A percentile compares a stretch with the other conserved stretches of the same genome.
phyloP scores from a whole-genome alignment of 2,888 invertebrate genomes.

The Pollenia labialis region DNA sequence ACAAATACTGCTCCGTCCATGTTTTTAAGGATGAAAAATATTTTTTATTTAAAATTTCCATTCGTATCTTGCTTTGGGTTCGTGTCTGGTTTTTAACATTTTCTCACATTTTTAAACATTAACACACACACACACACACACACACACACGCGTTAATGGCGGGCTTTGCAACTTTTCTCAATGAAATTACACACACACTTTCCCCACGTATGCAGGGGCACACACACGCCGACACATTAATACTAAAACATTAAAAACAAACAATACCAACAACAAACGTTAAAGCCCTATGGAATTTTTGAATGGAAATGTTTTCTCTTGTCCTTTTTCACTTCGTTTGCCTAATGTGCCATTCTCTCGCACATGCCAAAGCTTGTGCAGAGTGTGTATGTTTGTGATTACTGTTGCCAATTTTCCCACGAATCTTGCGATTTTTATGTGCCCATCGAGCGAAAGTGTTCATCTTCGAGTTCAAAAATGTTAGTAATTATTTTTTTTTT shows the following conservation, averaged over 20 bases:
- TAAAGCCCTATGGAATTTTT: constrained; percentile 17
- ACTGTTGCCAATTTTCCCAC: not conserved
- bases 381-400: not conserved
- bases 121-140: not conserved
- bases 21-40: no score
- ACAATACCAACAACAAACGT: constrained; percentile 36
- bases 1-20: no score
- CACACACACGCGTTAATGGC: constrained; percentile 44
- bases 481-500: no score
- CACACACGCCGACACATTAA: constrained; percentile 70
- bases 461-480: no score
- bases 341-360: not conserved
- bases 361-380: not conserved
- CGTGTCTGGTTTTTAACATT: not conserved
- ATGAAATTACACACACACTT: constrained; percentile 76
- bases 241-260: not conserved
- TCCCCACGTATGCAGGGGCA: constrained; percentile 44
- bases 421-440: no score
- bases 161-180: constrained; percentile 78
- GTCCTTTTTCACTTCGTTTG: not conserved
- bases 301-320: constrained; percentile 37
- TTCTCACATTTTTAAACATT: not conserved
- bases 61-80: not conserved
- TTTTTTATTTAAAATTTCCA: not conserved
- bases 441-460: no score